Base-by-base conservation (phyloP, 2,113 vertebrate genomes). In the Miniopterus natalensis region DNA sequence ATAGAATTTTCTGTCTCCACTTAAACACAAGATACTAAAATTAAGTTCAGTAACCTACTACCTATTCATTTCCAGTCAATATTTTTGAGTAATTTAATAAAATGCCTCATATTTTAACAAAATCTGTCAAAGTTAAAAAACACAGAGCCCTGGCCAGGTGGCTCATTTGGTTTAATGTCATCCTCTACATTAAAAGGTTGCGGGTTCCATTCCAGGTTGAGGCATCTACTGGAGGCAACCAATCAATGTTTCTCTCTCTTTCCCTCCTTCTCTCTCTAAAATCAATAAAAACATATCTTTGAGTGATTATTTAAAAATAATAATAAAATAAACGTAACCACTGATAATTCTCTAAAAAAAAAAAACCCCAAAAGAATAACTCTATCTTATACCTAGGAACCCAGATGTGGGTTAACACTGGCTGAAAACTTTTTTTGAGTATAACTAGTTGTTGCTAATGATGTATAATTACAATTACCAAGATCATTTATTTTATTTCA, bases 21-120 rank as follows among this genome's bases (percentile, higher is more conserved):
- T 88, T 31, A 84, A 93, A 89, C 57, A 71, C 4, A 29, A 63
- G 31, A 78, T 53, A 73, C 29, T 89, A 31, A 51, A 89, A 84
- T 18, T 57, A 84, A 71, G 8, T 63, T 65, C 17, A 70, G 40
- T 70, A 2, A 70, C 31, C 3, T 88, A 77, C 20, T 5, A 77
- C 14, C 1, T 27, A 61, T 42, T 47, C 10, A 88, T 61, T 84
- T 68, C 20, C 6, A 77, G 7, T 63, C 21, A 84, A 79, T 13
- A 4, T 59, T 77, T 63, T 77, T 51, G 8, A 36, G 29, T 53
- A 61, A 70, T 63, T 83, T 84, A 88, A 25, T 68, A 83, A 51
- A 40, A 45, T 83, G 5, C 13, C 18, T 83, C 27, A 40, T 9
- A 87, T 88, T 92, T 92, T 31, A 83, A 81, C 25, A 74, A 92